Percentiles rank a stretch among this genome's conserved stretches.
phyloP scores from a whole-genome alignment of 2,113 vertebrate genomes.

The Hypomesus transpacificus region DNA sequence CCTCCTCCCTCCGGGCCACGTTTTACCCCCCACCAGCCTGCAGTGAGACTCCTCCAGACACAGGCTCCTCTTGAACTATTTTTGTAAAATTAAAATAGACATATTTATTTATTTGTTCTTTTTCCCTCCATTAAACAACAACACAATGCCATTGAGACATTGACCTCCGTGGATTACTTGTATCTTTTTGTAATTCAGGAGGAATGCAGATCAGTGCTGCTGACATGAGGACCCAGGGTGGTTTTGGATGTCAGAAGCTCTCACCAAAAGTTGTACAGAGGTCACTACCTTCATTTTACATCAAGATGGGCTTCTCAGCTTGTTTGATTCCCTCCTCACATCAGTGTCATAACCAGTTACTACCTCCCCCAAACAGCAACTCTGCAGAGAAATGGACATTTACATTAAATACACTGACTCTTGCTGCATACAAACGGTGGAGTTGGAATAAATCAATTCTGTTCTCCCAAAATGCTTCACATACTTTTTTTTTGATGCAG shows the following conservation, averaged over 20 bases:
- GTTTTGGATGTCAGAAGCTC: not conserved
- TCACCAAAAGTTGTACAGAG: constrained; percentile 15
- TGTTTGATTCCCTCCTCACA: constrained; percentile 35
- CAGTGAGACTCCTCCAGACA: constrained; percentile 84
- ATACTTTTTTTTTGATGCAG: constrained; percentile 65
- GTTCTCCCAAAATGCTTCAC: constrained; percentile 63
- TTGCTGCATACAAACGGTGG: constrained; percentile 68
- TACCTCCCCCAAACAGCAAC: constrained; percentile 29
- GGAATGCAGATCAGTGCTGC: no score
- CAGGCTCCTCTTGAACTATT: constrained; percentile 79
- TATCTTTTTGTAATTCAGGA: constrained; percentile 8
- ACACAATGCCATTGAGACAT: constrained; percentile 47
- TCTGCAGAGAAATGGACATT: constrained; percentile 56
- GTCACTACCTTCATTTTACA: constrained; percentile 35
- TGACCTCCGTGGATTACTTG: constrained; percentile 13
- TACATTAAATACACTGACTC: constrained; percentile 70
- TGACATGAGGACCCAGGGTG: no score
- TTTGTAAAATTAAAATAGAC: constrained; percentile 72
- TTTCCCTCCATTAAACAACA: constrained; percentile 39
- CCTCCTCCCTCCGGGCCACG: constrained; percentile 82
- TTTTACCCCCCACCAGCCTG: constrained; percentile 84
- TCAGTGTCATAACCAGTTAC: constrained; percentile 50
- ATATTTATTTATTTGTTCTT: constrained; percentile 67
- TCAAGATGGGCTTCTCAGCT: constrained; percentile 35
- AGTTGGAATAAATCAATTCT: constrained; percentile 74